A percentile compares a stretch with the other conserved stretches of the same genome.
Conservation (phyloP, 2,888 invertebrate species). For the Dasysyrphus tricinctus region DNA sequence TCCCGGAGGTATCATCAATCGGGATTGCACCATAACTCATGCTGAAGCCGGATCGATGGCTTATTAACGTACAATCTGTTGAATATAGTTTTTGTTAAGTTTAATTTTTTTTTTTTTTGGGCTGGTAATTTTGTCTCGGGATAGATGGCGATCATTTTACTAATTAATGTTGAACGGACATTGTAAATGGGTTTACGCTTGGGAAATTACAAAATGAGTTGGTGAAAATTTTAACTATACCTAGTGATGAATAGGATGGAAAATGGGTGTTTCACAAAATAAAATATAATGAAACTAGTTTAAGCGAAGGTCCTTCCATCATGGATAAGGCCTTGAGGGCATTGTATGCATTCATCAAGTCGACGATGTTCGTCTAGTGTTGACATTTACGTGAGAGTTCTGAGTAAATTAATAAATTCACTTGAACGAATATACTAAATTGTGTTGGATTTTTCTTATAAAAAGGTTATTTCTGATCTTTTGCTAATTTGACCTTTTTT, state of each 20-base stretch:
- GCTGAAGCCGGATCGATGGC: slow-evolving; percentile 68
- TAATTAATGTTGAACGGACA: slow-evolving; percentile 75
- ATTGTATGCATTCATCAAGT: slow-evolving; percentile 30
- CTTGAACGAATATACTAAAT: background rate
- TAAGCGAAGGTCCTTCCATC: background rate
- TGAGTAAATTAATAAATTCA: slow-evolving; percentile 11
- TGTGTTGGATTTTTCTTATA: background rate
- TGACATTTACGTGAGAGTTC: slow-evolving; percentile 8
- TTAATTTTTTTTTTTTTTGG: slow-evolving; percentile 17
- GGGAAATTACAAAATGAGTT: slow-evolving; percentile 60
- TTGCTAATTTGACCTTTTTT: too few species aligned
- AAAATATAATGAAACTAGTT: slow-evolving; percentile 43
- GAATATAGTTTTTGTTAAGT: slow-evolving; percentile 16
- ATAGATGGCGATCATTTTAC: slow-evolving; percentile 71
- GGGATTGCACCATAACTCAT: slow-evolving; percentile 72
- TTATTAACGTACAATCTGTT: slow-evolving; percentile 68
- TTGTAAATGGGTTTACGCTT: slow-evolving; percentile 59
- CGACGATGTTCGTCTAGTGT: slow-evolving; percentile 11
- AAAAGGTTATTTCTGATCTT: background rate
- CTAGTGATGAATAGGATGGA: slow-evolving; percentile 61
- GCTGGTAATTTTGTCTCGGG: slow-evolving; percentile 40
- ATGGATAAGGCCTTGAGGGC: background rate
- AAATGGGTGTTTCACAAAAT: slow-evolving; percentile 43
- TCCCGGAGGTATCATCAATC: slow-evolving; percentile 72
- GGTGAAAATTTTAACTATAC: slow-evolving; percentile 71